Base-by-base conservation (phyloP, 2,113 vertebrate genomes). In the Tychaedon coryphoeus region DNA sequence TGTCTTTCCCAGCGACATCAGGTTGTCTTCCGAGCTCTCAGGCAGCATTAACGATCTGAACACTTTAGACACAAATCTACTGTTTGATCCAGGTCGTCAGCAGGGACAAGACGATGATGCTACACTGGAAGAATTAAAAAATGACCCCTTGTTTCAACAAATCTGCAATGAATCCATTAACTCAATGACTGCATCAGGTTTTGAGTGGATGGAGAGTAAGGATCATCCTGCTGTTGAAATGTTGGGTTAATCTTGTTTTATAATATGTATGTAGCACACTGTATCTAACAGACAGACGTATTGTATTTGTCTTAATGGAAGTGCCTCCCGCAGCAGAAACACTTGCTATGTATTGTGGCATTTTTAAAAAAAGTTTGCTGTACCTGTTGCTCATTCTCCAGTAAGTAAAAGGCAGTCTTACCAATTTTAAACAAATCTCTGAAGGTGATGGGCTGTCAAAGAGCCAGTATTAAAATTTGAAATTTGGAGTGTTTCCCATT, bases 201-300 rank as follows among this genome's bases (percentile, higher is more conserved):
- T 99, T 94, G 99, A 99, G 90, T 99, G 99, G 99, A 98, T 99
- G 93, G 99, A 99, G 95, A 99, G 98, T 97, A 99, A 99, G 98
- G 99, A 99, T 98, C 99, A 99, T 96, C 98, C 99, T 94, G 98
- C 99, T 94, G 99, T 99, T 97, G 99, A 99, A 97, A 98, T 99
- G 98, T 98, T 99, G 98, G 99, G 99, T 97, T 99, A 98, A 99
- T 92, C 93, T 96, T 97, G 98, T 97, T 97, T 97, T 97, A 92
- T 98, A 98, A 87, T 92, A 95, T 98, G 98, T 98, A 99, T 98
- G 98, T 98, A 99, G 98, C 99, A 98, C 98, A 98, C 98, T 98
- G 98, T 98, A 98, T 98, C 97, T 98, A 97, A 98, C 97, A 98
- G 98, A 98, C 98, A 98, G 98, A 98, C 97, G 98, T 97, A 91